phyloP scores from a whole-genome alignment of 2,113 vertebrate genomes.

The Pteronura brasiliensis region DNA sequence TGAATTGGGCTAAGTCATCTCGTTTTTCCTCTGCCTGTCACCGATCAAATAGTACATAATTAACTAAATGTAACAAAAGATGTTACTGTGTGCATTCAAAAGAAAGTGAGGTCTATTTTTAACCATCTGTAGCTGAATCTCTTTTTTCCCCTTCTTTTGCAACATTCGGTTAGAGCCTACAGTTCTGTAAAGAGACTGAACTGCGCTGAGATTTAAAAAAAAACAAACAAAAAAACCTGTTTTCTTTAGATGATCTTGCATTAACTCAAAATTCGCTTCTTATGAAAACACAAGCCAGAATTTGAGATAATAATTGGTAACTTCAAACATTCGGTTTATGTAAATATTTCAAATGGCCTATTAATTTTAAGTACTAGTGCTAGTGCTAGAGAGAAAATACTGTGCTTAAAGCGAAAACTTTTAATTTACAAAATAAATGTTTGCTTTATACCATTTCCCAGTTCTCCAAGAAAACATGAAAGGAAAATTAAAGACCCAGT shows the following conservation, averaged over 20 bases:
- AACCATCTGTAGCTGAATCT: not conserved
- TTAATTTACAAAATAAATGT: conserved; percentile 22
- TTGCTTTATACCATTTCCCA: not conserved
- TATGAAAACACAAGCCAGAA: conserved; percentile 51
- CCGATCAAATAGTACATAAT: conserved; percentile 55
- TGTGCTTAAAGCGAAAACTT: not conserved
- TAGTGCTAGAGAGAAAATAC: conserved; percentile 1
- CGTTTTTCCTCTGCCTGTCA: conserved; percentile 66
- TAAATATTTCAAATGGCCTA: conserved; percentile 62
- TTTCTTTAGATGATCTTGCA: conserved; percentile 52
- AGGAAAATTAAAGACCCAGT: not conserved
- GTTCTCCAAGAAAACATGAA: not conserved
- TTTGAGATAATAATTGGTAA: conserved; percentile 67
- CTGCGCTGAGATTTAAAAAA: conserved; percentile 24
- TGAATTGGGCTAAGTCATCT: conserved; percentile 52
- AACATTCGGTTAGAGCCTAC: not conserved
- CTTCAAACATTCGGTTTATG: conserved; percentile 63
- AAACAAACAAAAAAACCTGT: not conserved
- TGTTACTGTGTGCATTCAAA: conserved; percentile 54
- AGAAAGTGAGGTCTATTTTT: conserved; percentile 45
- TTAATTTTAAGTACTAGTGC: conserved; percentile 35
- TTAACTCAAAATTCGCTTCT: conserved; percentile 34
- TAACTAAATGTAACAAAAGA: conserved; percentile 68
- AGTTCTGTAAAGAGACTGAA: not conserved
- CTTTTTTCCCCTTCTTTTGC: not conserved